Conservation (phyloP, 2,888 invertebrate genomes). For the Allophyes oxyacanthae region DNA sequence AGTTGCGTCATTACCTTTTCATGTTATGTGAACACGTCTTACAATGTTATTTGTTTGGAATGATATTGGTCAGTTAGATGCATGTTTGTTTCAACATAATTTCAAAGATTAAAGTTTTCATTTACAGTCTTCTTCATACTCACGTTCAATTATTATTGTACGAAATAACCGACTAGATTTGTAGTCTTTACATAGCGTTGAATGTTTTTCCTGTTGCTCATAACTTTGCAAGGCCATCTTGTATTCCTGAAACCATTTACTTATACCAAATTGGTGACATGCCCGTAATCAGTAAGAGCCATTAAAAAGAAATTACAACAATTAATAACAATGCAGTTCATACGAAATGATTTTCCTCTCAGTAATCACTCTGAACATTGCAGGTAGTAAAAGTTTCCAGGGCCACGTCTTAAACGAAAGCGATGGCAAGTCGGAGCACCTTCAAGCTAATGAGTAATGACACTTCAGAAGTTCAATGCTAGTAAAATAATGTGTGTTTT, state of each 20-base stretch:
- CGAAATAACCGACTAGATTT: not conserved
- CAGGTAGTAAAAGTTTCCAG: constrained; percentile 54
- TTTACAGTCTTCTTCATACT: not conserved
- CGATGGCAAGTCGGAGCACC: constrained; percentile 46
- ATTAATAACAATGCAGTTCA: constrained; percentile 47
- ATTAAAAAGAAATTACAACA: constrained; percentile 45
- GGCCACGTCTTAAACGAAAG: constrained; percentile 51
- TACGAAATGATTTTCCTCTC: constrained; percentile 44
- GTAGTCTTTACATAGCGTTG: too few relatives aligned
- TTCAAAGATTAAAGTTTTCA: constrained; percentile 4
- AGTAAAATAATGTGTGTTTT: constrained; percentile 30
- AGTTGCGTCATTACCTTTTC: constrained; percentile 80
- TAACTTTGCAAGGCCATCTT: constrained; percentile 11
- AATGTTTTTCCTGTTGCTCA: not conserved
- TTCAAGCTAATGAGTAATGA: constrained; percentile 40
- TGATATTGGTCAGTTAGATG: constrained; percentile 29
- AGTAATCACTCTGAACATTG: constrained; percentile 50
- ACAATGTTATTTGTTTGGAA: constrained; percentile 52
- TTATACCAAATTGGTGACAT: constrained; percentile 7
- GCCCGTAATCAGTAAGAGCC: constrained; percentile 43
- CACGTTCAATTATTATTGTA: too few relatives aligned
- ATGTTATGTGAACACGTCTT: constrained; percentile 56
- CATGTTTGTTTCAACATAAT: constrained; percentile 1
- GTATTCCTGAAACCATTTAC: constrained; percentile 25
- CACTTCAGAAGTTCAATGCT: constrained; percentile 9